These are phyloP conservation scores for Meriones psammophilus DNA, from an alignment of 2,797 vertebrate species.

Conservation along the genomic window DNA sequence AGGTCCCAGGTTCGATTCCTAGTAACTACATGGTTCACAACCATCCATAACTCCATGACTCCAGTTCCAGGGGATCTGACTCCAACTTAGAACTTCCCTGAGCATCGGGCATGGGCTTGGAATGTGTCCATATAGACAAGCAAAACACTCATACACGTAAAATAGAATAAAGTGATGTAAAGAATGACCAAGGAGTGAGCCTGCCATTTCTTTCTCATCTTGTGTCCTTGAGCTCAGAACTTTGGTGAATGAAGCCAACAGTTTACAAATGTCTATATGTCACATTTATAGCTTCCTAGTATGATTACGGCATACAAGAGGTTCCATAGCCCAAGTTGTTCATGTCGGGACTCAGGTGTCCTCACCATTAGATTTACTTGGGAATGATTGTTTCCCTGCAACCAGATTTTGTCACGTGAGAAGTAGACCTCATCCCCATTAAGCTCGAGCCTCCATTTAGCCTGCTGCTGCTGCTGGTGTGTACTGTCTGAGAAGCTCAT, in stretches of 20 bases:
- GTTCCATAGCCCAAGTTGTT: background rate
- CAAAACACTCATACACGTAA: too few species aligned
- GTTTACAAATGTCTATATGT: background rate
- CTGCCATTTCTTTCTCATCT: background rate
- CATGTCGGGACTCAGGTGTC: background rate
- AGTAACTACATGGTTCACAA: background rate
- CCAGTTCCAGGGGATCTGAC: background rate
- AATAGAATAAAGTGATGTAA: background rate
- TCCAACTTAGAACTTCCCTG: background rate
- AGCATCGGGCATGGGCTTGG: background rate
- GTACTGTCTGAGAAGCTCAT: background rate
- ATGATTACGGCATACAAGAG: background rate
- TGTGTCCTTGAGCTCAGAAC: too few species aligned
- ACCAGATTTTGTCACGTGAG: background rate
- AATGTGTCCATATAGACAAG: background rate
- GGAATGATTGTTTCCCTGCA: background rate
- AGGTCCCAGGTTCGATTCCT: background rate
- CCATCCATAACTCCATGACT: background rate
- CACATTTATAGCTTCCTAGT: background rate
- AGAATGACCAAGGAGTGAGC: accelerated
- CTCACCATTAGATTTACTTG: background rate
- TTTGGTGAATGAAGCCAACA: background rate
- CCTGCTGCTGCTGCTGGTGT: background rate
- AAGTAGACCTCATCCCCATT: too few species aligned
- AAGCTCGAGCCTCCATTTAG: background rate